Evolutionary conservation across 1,140 invertebrate species (phyloP).

Genomic region (Ephestia elutella): DNA sequence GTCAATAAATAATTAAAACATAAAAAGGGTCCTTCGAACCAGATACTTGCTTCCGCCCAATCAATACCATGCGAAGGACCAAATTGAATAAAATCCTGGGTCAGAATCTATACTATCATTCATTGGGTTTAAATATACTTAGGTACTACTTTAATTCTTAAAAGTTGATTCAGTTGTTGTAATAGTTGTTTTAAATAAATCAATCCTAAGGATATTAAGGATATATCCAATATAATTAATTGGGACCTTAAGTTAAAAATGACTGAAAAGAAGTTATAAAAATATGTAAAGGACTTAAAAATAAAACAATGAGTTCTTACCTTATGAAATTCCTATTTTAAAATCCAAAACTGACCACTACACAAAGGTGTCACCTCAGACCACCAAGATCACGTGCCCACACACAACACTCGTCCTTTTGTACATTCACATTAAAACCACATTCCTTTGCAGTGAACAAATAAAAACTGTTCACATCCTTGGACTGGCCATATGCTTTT

Average conservation of each 20-base stretch:
- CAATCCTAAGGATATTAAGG: too few species aligned
- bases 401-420: slow-evolving; percentile 50
- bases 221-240: too few species aligned
- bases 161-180: too few species aligned
- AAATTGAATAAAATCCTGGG: neutral
- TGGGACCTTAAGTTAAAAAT: too few species aligned
- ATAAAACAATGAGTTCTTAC: slow-evolving; percentile 26
- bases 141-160: too few species aligned
- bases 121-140: neutral
- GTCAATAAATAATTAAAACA: neutral
- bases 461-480: slow-evolving; percentile 55
- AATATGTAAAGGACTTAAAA: too few species aligned
- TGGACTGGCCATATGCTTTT: slow-evolving; percentile 42
- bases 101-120: neutral
- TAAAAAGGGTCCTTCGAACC: neutral
- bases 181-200: too few species aligned
- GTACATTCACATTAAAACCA: slow-evolving; percentile 45
- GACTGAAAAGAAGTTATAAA: too few species aligned
- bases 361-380: slow-evolving; percentile 23
- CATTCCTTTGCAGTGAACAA: slow-evolving; percentile 41
- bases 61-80: neutral
- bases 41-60: neutral
- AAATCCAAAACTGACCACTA: slow-evolving; percentile 34
- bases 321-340: slow-evolving; percentile 43
- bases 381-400: slow-evolving; percentile 25